These are phyloP conservation scores for Agriopis marginaria DNA, from an alignment of 2,888 invertebrate genomes.

Conservation along the genomic window DNA sequence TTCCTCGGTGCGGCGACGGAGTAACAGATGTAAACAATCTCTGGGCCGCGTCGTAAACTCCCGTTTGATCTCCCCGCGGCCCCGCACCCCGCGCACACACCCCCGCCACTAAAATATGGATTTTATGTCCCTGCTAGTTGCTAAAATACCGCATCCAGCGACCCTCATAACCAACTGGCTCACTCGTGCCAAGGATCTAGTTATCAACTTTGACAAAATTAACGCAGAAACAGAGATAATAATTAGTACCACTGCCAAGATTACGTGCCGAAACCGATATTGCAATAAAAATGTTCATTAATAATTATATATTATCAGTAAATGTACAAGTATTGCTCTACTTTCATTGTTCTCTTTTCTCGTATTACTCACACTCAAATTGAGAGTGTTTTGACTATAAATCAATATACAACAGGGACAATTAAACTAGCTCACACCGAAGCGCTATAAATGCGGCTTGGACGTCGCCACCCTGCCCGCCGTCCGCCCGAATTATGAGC, in stretches of 20 bases:
- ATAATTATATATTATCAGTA: neutral
- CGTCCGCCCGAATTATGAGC: constrained; percentile 72
- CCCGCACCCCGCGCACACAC: constrained; percentile 55
- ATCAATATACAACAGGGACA: constrained; percentile 56
- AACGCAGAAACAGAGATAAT: constrained; percentile 10
- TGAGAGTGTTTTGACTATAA: constrained; percentile 48
- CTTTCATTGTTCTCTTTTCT: constrained; percentile 22
- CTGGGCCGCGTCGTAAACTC: constrained; percentile 81
- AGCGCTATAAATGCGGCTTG: constrained; percentile 69
- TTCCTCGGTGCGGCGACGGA: constrained; percentile 75
- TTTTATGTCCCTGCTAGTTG: constrained; percentile 81
- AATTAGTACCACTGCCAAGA: constrained; percentile 19
- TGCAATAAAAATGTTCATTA: neutral
- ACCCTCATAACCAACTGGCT: constrained; percentile 72
- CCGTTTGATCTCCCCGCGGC: constrained; percentile 81
- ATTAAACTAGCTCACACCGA: constrained; percentile 52
- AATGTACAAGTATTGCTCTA: neutral
- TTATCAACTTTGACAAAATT: constrained; percentile 19
- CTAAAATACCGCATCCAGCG: constrained; percentile 80
- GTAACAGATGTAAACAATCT: constrained; percentile 86
- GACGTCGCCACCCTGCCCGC: constrained; percentile 63
- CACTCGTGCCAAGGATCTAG: constrained; percentile 20
- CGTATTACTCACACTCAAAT: constrained; percentile 32
- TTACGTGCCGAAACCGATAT: neutral
- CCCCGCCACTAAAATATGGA: constrained; percentile 82